phyloP scores from a whole-genome alignment of 2,113 vertebrate genomes.

The Ellobius talpinus region DNA sequence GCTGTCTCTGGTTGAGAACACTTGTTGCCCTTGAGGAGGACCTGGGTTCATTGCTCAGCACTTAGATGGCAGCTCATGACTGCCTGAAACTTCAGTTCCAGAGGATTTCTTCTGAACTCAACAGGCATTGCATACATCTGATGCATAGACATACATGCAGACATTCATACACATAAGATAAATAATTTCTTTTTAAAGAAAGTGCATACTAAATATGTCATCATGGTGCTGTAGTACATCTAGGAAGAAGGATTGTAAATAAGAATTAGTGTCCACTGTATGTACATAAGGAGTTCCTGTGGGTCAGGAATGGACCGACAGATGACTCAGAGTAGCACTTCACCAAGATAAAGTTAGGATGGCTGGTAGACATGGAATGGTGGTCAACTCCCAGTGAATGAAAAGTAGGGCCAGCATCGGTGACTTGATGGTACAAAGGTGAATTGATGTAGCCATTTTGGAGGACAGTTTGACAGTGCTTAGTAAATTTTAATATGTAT shows the following conservation, averaged over 20 bases:
- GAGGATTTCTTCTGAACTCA: neutral
- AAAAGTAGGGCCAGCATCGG: neutral
- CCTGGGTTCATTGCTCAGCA: neutral
- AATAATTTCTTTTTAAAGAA: neutral
- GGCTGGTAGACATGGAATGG: neutral
- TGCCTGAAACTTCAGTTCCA: neutral
- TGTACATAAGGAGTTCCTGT: neutral
- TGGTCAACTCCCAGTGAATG: neutral
- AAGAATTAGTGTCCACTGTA: neutral
- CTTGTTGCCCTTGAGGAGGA: neutral
- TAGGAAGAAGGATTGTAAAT: conserved; percentile 19
- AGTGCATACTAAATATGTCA: neutral
- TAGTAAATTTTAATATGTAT: neutral
- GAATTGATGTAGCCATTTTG: neutral
- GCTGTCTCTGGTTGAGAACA: neutral
- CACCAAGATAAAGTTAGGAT: neutral
- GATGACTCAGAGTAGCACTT: neutral
- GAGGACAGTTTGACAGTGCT: neutral
- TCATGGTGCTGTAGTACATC: neutral
- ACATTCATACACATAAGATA: neutral
- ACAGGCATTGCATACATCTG: neutral
- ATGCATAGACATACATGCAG: neutral
- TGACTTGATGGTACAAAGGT: neutral
- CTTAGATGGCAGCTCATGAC: neutral
- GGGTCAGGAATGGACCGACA: neutral